A percentile compares a stretch with the other conserved stretches of the same genome.
These are phyloP conservation scores for Elaeidobius kamerunicus DNA, from an alignment of 2,888 invertebrate species.

Conservation along the genomic window DNA sequence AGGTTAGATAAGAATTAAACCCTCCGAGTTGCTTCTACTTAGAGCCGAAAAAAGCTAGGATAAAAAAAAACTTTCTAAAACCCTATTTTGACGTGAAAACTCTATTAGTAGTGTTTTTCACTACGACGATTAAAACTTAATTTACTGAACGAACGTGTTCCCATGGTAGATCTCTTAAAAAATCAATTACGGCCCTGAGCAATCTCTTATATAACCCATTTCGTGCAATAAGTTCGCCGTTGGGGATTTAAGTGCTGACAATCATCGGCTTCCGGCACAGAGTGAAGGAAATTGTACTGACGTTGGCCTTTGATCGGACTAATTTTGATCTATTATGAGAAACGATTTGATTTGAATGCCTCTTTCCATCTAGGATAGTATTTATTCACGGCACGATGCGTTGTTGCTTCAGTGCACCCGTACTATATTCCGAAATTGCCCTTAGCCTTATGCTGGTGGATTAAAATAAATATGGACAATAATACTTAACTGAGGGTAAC, in stretches of 20 bases:
- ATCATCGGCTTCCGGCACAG: constrained; percentile 28
- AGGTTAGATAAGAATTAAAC: too few relatives aligned
- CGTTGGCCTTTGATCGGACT: constrained; percentile 29
- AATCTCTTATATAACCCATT: constrained; percentile 22
- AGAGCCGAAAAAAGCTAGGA: too few relatives aligned
- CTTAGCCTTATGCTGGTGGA: too few relatives aligned
- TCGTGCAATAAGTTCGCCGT: constrained; percentile 29
- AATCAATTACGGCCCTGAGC: constrained; percentile 8
- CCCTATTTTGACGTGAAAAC: too few relatives aligned
- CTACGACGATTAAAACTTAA: too few relatives aligned
- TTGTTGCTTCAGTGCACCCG: constrained; percentile 9
- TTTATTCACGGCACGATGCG: constrained; percentile 21
- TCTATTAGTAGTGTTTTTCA: too few relatives aligned
- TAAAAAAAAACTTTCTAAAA: too few relatives aligned
- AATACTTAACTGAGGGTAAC: too few relatives aligned
- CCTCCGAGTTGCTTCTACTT: too few relatives aligned
- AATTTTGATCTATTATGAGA: constrained; percentile 30
- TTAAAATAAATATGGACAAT: too few relatives aligned
- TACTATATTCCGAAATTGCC: constrained; percentile 9
- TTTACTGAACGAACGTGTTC: too few relatives aligned
- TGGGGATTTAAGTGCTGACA: constrained; percentile 32
- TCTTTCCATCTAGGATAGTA: constrained; percentile 18
- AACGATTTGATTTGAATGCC: constrained; percentile 22
- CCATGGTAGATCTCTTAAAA: not conserved
- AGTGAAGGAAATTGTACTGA: constrained; percentile 30